Evolutionary conservation across 1,140 invertebrate genomes (phyloP).

Genomic region (Brachionus sp.): DNA sequence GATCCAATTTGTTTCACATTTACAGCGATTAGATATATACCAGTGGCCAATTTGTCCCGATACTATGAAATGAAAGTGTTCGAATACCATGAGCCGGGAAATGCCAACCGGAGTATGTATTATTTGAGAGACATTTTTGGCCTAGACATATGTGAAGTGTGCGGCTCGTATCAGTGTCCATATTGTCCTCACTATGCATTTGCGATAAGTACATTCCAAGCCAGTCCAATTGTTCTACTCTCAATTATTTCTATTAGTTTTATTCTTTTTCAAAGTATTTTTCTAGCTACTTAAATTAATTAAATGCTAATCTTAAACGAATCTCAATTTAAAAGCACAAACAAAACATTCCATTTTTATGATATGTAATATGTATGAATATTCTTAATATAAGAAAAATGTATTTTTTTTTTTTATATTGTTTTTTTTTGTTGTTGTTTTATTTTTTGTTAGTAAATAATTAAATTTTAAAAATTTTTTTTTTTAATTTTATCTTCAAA

Average conservation of each 20-base stretch:
- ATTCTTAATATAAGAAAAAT: too few species aligned
- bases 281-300: background rate
- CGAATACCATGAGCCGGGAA: conserved; percentile 92
- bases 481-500: too few species aligned
- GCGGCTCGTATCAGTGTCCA: conserved; percentile 92
- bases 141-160: conserved; percentile 93
- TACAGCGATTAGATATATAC: conserved; percentile 86
- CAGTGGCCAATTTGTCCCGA: conserved; percentile 90
- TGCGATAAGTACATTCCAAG: background rate
- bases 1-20: conserved; percentile 84
- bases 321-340: background rate
- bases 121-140: conserved; percentile 80
- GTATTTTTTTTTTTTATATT: too few species aligned
- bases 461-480: too few species aligned
- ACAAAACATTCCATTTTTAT: conserved; percentile 2
- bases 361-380: conserved; percentile 1
- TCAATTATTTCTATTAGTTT: conserved; percentile 2
- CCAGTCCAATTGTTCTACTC: background rate
- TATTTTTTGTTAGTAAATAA: too few species aligned
- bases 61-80: conserved; percentile 84
- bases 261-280: background rate
- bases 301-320: background rate
- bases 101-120: conserved; percentile 86
- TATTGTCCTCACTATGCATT: conserved; percentile 71
- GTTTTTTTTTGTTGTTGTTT: too few species aligned